Evolutionary conservation across 2,888 invertebrate genomes (phyloP).

Genomic region (Monochamus alternatus): DNA sequence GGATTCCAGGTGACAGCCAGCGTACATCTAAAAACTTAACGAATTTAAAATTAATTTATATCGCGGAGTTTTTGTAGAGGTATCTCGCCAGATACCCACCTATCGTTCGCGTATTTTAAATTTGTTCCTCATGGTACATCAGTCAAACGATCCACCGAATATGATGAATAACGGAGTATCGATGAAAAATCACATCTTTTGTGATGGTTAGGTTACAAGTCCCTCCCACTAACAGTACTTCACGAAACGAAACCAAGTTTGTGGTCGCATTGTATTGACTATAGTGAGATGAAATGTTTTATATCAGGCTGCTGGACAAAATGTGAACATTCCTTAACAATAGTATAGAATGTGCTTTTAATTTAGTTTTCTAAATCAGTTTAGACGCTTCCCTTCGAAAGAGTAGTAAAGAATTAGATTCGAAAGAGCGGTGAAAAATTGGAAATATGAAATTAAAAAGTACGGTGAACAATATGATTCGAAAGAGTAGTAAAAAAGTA

Average conservation of each 20-base stretch:
- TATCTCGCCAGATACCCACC: conserved; percentile 4
- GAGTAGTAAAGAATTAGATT: no score
- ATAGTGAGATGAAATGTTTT: conserved; percentile 11
- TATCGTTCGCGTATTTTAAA: conserved; percentile 2
- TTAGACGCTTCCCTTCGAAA: no score
- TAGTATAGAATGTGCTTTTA: no score
- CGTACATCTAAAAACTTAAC: not conserved
- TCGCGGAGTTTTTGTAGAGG: not conserved
- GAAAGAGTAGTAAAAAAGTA: no score
- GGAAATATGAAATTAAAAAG: no score
- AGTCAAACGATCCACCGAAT: conserved; percentile 32
- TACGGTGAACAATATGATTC: no score
- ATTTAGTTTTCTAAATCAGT: no score
- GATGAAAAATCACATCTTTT: conserved; percentile 43
- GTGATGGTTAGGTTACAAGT: conserved; percentile 39
- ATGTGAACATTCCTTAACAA: not conserved
- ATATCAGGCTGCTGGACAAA: not conserved
- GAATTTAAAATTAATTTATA: conserved; percentile 3
- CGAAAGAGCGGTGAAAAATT: no score
- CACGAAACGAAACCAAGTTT: conserved; percentile 28
- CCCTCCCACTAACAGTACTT: conserved; percentile 41
- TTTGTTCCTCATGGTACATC: conserved; percentile 27
- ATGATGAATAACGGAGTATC: conserved; percentile 39
- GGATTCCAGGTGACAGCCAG: not conserved
- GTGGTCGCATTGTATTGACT: conserved; percentile 22